Evolutionary conservation across 2,113 vertebrate genomes (phyloP), one percentile per base, ranked within the genome.

Genomic region (Oncorhynchus masou): DNA sequence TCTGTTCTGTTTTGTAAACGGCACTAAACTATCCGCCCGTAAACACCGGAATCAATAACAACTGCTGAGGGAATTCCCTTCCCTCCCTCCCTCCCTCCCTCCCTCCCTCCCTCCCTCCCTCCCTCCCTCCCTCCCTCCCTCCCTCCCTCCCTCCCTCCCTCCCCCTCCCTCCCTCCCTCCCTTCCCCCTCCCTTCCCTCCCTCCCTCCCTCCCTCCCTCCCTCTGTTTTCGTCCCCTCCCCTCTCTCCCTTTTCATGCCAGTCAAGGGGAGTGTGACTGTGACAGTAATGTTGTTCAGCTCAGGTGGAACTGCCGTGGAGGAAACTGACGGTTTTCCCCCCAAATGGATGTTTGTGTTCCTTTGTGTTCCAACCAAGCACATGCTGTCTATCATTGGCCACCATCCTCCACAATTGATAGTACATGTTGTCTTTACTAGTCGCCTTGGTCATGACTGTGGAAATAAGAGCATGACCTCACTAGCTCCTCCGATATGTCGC

Each of bases 1-100:
- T 98, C 97, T 98, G 96, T 95, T 99, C 95, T 94, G 94, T 95
- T 97, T 97, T 95, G 95, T 97, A 97, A 98, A 96, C 93, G 93
- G 93, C 94, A 95, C 94, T 98, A 97, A 97, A 96, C 96, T 96
- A 95, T 94, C 94, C 91, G 94, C 94, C 81, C 70, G 93, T 96
- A 96, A 97, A 96, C 39, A 95, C 91, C 93, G 94, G 93, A 97
- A 97, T 98, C 95, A 97, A 95, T 97, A 97, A 98, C 95, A 97
- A 97, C 96, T 95, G 95, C 94, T 97, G 90, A 88, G 95, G 96
- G 96, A 95, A 95, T 98, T 96, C 92, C 92, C 91, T 91, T 94
- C 79, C 78, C 79, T 83, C 75, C 85, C 82, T 15, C 13, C 57
- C 2, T 39, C 34, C 34, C 34, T 59, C 60, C 19, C 71, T 49